A percentile compares a stretch with the other conserved stretches of the same genome.
These are phyloP conservation scores for Dendrophyllia cribrosa DNA, from an alignment of 64 coral and sea anemone species.

Conservation along the genomic window DNA sequence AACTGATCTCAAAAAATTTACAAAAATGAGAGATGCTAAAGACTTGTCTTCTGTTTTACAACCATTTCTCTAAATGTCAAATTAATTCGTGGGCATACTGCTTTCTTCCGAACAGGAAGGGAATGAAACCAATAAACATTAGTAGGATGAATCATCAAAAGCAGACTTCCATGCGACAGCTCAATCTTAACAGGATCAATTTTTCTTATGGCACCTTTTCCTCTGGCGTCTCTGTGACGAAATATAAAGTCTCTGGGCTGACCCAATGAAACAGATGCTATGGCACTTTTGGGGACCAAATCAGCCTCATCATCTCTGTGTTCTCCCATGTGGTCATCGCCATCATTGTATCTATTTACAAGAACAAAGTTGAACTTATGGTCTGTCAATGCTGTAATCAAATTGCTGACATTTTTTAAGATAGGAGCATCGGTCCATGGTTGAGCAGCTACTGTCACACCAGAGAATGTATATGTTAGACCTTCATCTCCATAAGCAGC, in stretches of 20 bases:
- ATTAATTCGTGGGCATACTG: conserved; percentile 68
- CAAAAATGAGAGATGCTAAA: neutral
- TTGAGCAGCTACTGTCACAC: conserved; percentile 72
- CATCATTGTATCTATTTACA: conserved; percentile 94
- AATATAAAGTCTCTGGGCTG: conserved; percentile 91
- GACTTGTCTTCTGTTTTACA: neutral
- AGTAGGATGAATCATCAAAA: conserved; percentile 94
- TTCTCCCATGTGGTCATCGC: conserved; percentile 91
- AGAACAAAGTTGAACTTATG: conserved; percentile 91
- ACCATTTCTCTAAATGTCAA: conserved; percentile 92
- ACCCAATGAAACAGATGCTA: conserved; percentile 87
- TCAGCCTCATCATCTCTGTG: conserved; percentile 89
- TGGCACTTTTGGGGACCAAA: conserved; percentile 64
- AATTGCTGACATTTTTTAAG: conserved; percentile 52
- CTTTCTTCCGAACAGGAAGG: conserved; percentile 78
- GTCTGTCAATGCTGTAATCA: conserved; percentile 36
- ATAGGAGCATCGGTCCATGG: conserved; percentile 78
- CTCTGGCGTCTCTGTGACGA: conserved; percentile 79
- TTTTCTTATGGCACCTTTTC: conserved; percentile 47
- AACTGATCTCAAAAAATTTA: too few relatives aligned
- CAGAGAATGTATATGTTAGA: conserved; percentile 83
- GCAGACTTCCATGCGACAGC: conserved; percentile 74
- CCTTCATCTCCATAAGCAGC: conserved; percentile 85
- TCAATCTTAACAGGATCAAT: conserved; percentile 88
- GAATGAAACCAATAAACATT: conserved; percentile 93